Conservation (phyloP, 2,797 vertebrate genomes). For the Limnodromus scolopaceus region DNA sequence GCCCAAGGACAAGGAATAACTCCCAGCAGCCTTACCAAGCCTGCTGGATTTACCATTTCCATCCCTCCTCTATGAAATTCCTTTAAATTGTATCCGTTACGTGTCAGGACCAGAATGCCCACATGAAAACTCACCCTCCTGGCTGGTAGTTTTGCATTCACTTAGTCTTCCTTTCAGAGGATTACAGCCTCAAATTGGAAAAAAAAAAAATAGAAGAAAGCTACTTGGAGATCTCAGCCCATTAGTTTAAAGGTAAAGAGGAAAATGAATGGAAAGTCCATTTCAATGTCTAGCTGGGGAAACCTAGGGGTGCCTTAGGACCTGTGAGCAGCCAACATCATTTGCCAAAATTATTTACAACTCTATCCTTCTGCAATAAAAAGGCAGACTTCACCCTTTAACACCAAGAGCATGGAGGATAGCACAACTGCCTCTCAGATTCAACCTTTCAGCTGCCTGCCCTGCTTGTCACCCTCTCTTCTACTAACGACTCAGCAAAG, state of each 20-base stretch:
- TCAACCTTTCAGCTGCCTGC: not conserved
- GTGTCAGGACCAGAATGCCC: not conserved
- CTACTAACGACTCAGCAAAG: not conserved
- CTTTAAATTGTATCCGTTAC: not conserved
- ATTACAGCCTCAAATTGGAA: not conserved
- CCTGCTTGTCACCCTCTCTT: not conserved
- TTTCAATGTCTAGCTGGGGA: not conserved
- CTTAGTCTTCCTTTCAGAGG: not conserved
- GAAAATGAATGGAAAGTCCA: not conserved
- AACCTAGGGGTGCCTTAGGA: not conserved
- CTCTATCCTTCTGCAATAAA: not conserved
- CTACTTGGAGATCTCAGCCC: not conserved
- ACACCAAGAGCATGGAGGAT: rapidly evolving
- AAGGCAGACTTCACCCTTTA: not conserved
- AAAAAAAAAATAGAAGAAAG: not conserved
- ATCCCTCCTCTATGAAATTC: not conserved
- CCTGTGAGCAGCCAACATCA: not conserved
- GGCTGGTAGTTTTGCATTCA: not conserved
- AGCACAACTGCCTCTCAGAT: not conserved
- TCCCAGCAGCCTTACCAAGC: not conserved
- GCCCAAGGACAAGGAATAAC: not conserved
- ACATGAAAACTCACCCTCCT: not conserved
- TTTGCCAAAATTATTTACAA: not conserved
- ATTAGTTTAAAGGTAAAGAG: not conserved
- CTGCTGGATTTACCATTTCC: not conserved